A percentile compares a stretch with the other conserved stretches of the same genome.
These are phyloP conservation scores for Actinemys pallida DNA, from an alignment of 2,113 vertebrate species.

Conservation along the genomic window DNA sequence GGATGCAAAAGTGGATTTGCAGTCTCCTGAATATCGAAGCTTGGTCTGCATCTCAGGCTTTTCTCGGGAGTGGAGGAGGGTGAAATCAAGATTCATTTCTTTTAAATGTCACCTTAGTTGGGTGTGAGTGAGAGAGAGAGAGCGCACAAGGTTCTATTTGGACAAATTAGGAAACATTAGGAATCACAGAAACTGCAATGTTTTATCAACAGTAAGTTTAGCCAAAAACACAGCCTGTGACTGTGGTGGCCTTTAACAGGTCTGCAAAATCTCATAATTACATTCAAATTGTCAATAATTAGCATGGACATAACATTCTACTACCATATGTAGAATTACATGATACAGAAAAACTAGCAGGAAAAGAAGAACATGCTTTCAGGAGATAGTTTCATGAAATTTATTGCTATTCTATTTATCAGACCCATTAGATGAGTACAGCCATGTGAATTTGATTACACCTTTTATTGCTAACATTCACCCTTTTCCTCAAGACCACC, in stretches of 20 bases:
- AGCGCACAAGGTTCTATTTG: neutral
- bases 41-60: neutral
- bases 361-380: neutral
- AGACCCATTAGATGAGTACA: neutral
- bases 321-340: neutral
- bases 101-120: neutral
- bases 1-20: conserved; percentile 2
- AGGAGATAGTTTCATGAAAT: neutral
- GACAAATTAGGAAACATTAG: neutral
- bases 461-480: neutral
- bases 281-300: conserved; percentile 7
- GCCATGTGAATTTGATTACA: neutral
- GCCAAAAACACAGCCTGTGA: neutral
- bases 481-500: neutral
- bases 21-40: neutral
- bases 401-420: neutral
- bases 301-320: neutral
- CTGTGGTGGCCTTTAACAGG: neutral
- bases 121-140: neutral
- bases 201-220: neutral
- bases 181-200: neutral
- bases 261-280: neutral
- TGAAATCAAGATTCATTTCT: neutral
- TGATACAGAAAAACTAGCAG: neutral
- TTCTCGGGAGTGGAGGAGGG: too few species aligned